These are phyloP conservation scores for Phylloscopus whistleri DNA, from an alignment of 2,113 vertebrate species.

Conservation along the genomic window DNA sequence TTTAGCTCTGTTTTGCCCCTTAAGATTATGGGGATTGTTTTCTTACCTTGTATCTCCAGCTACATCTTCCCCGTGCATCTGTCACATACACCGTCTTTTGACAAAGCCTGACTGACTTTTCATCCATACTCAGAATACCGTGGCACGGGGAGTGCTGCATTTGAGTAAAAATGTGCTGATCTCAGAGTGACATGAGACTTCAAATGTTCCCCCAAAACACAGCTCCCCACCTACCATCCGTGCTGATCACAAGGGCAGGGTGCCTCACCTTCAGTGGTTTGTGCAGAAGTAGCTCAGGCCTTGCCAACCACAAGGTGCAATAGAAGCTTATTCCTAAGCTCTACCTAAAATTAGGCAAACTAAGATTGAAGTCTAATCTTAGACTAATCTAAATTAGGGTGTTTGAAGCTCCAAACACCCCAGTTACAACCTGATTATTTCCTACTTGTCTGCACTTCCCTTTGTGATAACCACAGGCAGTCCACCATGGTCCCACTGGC, in stretches of 20 bases:
- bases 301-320: neutral
- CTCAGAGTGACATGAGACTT: slow-evolving; percentile 65
- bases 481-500: neutral
- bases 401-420: neutral
- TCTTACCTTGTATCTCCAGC: slow-evolving; percentile 72
- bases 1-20: neutral
- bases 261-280: neutral
- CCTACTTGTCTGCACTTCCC: neutral
- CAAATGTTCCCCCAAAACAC: neutral
- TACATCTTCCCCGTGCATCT: slow-evolving; percentile 75
- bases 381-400: no score
- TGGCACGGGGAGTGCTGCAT: slow-evolving; percentile 68
- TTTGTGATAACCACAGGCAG: neutral
- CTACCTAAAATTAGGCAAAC: neutral
- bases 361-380: neutral
- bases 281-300: neutral
- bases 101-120: slow-evolving; percentile 69
- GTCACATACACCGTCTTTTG: slow-evolving; percentile 70
- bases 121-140: slow-evolving; percentile 68
- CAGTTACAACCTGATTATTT: neutral
- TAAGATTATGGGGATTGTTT: neutral
- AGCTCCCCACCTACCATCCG: neutral
- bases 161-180: slow-evolving; percentile 69
- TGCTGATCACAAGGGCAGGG: neutral
- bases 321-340: neutral